Base-by-base conservation (phyloP, 2,888 invertebrate species). In the Tricholauxania praeusta region DNA sequence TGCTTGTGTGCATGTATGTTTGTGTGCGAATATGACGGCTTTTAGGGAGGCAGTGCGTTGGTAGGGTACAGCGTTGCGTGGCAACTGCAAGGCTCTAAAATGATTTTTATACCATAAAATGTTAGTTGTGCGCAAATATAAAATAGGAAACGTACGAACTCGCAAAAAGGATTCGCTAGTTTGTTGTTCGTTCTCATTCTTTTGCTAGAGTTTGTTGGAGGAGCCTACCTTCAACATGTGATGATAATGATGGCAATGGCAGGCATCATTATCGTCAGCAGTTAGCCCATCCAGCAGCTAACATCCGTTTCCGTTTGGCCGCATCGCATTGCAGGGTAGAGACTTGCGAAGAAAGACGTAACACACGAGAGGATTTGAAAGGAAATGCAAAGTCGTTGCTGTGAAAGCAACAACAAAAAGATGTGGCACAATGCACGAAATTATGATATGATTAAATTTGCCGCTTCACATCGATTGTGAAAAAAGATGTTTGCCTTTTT, bases 51-150 rank as follows among this genome's bases (percentile, higher is more conserved):
- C 67, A 28, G 53, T 68, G 49, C n/a, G 64, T 39, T 59, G 52
- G 52, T n/a, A 17, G 55, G 15, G 7, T 53, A 53, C 17, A 14
- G 12, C 12, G 19, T 15, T 53, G 47, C 62, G n/a, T 47, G 62
- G 52, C 47, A 53, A 53, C 63, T 22, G 59, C 59, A 47, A 69
- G 71, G 47, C 72, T 62, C 66, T 47, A 60, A 63, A 70, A 79
- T 79, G 77, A 83, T 83, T 83, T 81, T 82, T 83, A 79, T 80
- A 80, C 82, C 77, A 81, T 74, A 32, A 51, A 70, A 72, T 74
- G 68, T 71, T 72, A 73, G 74, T 73, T 67, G 65, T 39, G 59
- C 55, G 57, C 57, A 67, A 55, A 67, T 55, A 55, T 63, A 63
- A 71, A 71, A 17, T 55, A 47, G 64, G 47, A 62, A 62, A 62